Evolutionary conservation across 2,888 invertebrate genomes (phyloP), one percentile per base, ranked within the genome.

Genomic region (Callyntrura sp.): DNA sequence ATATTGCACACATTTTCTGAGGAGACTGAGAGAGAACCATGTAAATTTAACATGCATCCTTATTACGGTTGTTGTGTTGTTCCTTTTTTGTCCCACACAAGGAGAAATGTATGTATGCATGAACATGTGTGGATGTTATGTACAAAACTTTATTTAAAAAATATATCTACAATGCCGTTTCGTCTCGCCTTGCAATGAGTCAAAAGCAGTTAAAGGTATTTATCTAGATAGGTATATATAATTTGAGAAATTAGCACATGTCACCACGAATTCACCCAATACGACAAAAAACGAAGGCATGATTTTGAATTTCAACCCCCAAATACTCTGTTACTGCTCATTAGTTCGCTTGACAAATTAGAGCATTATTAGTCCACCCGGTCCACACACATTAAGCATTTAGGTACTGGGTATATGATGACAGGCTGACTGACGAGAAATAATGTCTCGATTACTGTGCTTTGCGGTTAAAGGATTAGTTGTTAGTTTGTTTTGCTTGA

Each of bases 281-380:
- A 43, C 17, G 25, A 43, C 17, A 45, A 14, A 17, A 28, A 70
- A 43, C 3, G 0, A 3, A 35, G 6, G 14, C 28, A 28, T n/a
- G 28, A 12, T 68, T 68, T 68, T 45, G 45, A 45, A 70, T 9
- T 70, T 70, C 43, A 76, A 23, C 48, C 48, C 73, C 14, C 23
- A 20, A 76, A 48, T 25, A 0, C 20, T 76, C 45, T 45, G 11
- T 9, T 65, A 25, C 12, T 65, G 35, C 23, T 51, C 51, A 82
- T 45, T 48, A 82, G 25, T 48, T 11, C 62, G 65, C 48, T 82
- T 62, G 48, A 62, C 82, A 82, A 82, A 82, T 82, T 82, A 82
- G 45, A n/a, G 43, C 20, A 35, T 28, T 35, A 1, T 28, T 6
- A 35, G 35, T 35, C 35, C 6, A 2, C 35, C 35, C 35, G 35